Evolutionary conservation across 1,140 invertebrate species (phyloP).

Genomic region (Parasteatoda tepidariorum): DNA sequence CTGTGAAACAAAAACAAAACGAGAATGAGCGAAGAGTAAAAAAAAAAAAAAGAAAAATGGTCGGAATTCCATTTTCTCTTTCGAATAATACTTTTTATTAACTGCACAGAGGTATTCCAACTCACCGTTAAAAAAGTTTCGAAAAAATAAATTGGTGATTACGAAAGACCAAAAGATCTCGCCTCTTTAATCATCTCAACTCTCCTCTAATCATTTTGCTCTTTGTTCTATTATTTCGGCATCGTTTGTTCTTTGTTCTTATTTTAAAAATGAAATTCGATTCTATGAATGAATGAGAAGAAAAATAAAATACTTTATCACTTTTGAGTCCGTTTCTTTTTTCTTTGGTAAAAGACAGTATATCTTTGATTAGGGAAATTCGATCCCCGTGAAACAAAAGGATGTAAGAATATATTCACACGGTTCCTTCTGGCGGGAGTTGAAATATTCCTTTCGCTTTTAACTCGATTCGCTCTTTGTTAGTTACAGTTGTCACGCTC

Average conservation of each 20-base stretch:
- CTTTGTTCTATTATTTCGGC: constrained; percentile 8
- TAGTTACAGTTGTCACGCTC: no score
- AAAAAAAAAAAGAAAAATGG: neutral
- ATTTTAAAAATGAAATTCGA: constrained; percentile 30
- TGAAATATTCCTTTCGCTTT: neutral
- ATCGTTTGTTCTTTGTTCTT: constrained; percentile 2
- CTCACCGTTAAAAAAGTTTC: neutral
- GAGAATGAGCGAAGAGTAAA: neutral
- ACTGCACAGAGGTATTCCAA: neutral
- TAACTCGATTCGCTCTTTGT: no score
- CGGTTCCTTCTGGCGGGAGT: neutral
- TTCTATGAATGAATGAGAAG: neutral
- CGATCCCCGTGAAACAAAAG: constrained; percentile 8
- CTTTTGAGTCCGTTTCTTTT: neutral
- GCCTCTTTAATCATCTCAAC: constrained; percentile 34
- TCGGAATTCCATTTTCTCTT: neutral
- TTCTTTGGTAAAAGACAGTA: neutral
- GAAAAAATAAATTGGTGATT: constrained; percentile 9
- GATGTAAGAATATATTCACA: neutral
- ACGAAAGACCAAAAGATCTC: constrained; percentile 27
- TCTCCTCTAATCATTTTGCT: constrained; percentile 19
- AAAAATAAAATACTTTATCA: neutral
- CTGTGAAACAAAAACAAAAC: neutral
- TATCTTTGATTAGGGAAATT: constrained; percentile 26
- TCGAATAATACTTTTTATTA: neutral